phyloP scores from a whole-genome alignment of 2,888 invertebrate genomes.

The Entomobrya proxima region DNA sequence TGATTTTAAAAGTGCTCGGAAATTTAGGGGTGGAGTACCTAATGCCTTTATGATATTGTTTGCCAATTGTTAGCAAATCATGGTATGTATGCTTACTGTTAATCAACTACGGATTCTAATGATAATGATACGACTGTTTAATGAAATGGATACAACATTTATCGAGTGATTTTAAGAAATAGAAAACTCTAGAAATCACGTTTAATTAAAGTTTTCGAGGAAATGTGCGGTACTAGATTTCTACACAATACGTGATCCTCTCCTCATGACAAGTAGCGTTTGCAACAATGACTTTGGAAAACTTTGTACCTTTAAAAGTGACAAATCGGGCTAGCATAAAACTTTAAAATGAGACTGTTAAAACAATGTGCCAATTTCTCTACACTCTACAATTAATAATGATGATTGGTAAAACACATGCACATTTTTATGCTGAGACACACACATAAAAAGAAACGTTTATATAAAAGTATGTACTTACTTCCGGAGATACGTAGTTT shows the following conservation, averaged over 20 bases:
- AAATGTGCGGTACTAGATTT: constrained; percentile 1
- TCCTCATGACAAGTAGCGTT: neutral
- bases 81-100: neutral
- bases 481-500: too few species aligned
- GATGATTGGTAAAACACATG: too few species aligned
- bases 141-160: neutral
- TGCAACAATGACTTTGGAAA: neutral
- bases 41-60: neutral
- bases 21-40: constrained; percentile 1
- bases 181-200: neutral
- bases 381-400: too few species aligned
- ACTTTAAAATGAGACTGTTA: too few species aligned
- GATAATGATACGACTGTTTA: neutral
- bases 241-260: neutral
- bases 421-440: too few species aligned
- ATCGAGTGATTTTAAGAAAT: neutral
- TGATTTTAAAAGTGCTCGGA: neutral
- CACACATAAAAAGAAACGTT: too few species aligned
- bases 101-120: neutral
- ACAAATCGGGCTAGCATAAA: too few species aligned
- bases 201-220: neutral
- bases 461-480: too few species aligned
- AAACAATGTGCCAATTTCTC: too few species aligned
- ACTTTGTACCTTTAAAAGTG: neutral
- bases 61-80: neutral